Conservation (phyloP, 2,113 vertebrate genomes). For the Hemichromis elongatus region DNA sequence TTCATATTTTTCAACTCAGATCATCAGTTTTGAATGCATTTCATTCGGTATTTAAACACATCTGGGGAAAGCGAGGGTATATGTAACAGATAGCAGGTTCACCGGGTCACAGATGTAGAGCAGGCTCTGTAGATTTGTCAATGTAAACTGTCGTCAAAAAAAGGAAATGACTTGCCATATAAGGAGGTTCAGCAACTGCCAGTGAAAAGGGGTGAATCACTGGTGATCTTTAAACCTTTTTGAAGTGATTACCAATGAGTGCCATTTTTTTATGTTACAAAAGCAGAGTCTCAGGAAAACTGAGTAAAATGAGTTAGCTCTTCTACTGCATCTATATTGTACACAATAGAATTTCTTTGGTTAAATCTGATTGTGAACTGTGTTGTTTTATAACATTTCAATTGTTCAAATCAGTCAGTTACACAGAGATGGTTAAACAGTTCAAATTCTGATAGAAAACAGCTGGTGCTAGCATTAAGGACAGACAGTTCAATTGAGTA, state of each 20-base stretch:
- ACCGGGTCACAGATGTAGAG: not conserved
- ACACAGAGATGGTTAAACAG: too few species aligned
- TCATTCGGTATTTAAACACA: not conserved
- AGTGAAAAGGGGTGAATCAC: not conserved
- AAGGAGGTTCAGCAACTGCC: not conserved
- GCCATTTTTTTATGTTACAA: not conserved
- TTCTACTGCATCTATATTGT: not conserved
- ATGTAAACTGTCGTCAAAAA: not conserved
- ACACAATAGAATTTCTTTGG: not conserved
- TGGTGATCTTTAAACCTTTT: not conserved
- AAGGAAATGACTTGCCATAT: rapidly evolving
- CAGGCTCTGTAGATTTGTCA: not conserved
- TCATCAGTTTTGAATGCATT: not conserved
- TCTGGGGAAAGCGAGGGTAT: not conserved
- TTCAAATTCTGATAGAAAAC: too few species aligned
- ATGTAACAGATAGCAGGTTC: not conserved
- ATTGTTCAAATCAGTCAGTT: too few species aligned
- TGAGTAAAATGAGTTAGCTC: not conserved
- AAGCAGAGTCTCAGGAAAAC: not conserved
- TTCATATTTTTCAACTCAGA: not conserved
- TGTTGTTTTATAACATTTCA: too few species aligned
- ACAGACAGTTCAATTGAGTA: too few species aligned
- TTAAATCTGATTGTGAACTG: too few species aligned
- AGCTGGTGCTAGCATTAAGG: too few species aligned
- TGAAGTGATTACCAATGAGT: not conserved